A percentile compares a stretch with the other conserved stretches of the same genome.
Conservation (phyloP, 2,888 invertebrate genomes). For the Lottia gigantea region DNA sequence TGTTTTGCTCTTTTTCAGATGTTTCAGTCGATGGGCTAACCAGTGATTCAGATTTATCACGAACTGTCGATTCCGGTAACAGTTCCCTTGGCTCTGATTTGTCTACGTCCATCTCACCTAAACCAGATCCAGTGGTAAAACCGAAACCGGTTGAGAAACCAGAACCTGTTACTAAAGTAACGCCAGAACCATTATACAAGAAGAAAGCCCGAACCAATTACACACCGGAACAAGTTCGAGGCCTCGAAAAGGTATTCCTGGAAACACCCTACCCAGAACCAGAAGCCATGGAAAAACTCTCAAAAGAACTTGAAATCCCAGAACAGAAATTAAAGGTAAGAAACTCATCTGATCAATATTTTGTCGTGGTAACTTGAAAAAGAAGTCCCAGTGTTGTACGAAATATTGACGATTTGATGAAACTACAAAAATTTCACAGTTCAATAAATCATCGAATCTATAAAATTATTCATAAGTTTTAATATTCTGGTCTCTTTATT, state of each 20-base stretch:
- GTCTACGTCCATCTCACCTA: constrained; percentile 28
- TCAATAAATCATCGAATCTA: no score
- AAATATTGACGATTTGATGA: no score
- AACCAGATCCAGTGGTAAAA: constrained; percentile 20
- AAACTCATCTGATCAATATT: no score
- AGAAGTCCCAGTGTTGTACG: no score
- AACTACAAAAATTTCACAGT: no score
- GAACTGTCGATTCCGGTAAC: constrained; percentile 12
- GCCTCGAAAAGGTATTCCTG: constrained; percentile 43
- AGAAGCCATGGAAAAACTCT: constrained; percentile 44
- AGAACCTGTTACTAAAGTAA: constrained; percentile 27
- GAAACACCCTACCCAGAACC: constrained; percentile 49
- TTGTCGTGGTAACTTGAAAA: no score
- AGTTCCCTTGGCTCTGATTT: constrained; percentile 29
- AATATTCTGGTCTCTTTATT: not conserved
- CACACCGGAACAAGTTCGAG: constrained; percentile 43
- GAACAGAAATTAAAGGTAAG: constrained; percentile 48
- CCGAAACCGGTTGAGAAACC: constrained; percentile 21
- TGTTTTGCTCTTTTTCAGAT: not conserved
- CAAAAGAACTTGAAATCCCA: constrained; percentile 40
- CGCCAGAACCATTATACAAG: constrained; percentile 26
- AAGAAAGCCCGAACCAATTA: constrained; percentile 48
- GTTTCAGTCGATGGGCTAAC: not conserved
- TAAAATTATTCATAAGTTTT: not conserved
- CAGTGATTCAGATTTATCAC: not conserved